Percentiles rank a stretch among this genome's conserved stretches.
phyloP scores from a whole-genome alignment of 2,888 invertebrate species.

The Epistrophella euchroma region DNA sequence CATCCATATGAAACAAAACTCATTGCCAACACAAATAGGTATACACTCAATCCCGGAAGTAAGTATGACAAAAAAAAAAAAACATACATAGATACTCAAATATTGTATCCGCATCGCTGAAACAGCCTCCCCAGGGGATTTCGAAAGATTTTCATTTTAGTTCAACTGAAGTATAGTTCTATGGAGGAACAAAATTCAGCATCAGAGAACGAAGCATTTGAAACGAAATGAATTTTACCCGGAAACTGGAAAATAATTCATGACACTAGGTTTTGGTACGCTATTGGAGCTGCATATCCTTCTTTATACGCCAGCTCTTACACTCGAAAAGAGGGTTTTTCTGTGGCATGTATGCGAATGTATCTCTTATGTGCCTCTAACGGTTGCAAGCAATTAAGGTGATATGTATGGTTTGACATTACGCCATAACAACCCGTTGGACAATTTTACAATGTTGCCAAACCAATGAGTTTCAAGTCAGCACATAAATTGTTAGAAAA shows the following conservation, averaged over 20 bases:
- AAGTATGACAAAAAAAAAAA: background rate
- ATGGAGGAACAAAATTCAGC: background rate
- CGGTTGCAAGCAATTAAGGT: constrained; percentile 30
- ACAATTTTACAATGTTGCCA: constrained; percentile 25
- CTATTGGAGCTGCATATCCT: constrained; percentile 5
- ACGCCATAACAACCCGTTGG: constrained; percentile 4
- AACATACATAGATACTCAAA: constrained; percentile 1
- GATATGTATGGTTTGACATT: constrained; percentile 10
- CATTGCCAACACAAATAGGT: background rate
- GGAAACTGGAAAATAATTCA: constrained; percentile 57
- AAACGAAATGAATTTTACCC: constrained; percentile 7
- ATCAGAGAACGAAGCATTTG: constrained; percentile 36
- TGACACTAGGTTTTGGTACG: constrained; percentile 23
- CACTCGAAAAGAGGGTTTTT: background rate
- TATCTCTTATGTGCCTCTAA: constrained; percentile 10
- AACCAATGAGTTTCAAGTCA: background rate
- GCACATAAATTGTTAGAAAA: too few species aligned
- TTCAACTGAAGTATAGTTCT: background rate
- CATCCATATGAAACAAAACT: background rate
- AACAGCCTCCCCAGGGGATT: constrained; percentile 49
- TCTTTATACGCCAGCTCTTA: background rate
- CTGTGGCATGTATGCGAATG: constrained; percentile 21
- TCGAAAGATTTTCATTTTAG: constrained; percentile 36
- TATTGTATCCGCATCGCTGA: constrained; percentile 45
- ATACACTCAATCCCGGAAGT: constrained; percentile 17